Evolutionary conservation across 2,888 invertebrate genomes (phyloP).

Genomic region (Rhagonycha fulva): DNA sequence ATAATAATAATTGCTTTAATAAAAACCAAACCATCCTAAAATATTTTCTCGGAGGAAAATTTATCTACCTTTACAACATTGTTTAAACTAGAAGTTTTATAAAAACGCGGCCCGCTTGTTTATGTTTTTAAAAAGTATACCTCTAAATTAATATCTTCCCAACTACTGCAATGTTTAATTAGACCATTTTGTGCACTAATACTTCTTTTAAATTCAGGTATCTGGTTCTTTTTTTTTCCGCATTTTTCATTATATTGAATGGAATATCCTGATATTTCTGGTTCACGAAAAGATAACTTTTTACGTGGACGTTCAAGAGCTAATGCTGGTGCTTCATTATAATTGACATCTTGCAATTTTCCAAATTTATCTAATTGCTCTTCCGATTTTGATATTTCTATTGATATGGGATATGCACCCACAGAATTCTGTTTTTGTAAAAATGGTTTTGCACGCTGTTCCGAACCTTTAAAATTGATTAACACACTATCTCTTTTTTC

Average conservation of each 20-base stretch:
- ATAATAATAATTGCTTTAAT: too few relatives aligned
- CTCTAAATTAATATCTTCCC: constrained; percentile 64
- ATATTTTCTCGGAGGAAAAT: not conserved
- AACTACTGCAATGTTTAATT: constrained; percentile 54
- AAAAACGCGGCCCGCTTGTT: not conserved
- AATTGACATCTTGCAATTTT: constrained; percentile 46
- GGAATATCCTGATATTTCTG: constrained; percentile 62
- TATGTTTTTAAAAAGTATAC: constrained; percentile 49
- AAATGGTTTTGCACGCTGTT: constrained; percentile 27
- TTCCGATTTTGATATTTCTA: constrained; percentile 43
- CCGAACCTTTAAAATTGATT: not conserved
- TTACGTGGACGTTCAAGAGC: constrained; percentile 72
- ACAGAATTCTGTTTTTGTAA: constrained; percentile 52
- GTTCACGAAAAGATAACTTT: constrained; percentile 86
- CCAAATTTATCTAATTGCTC: constrained; percentile 38
- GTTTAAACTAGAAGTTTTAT: too few relatives aligned
- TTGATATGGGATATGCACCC: constrained; percentile 49
- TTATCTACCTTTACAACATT: not conserved
- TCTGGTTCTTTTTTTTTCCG: constrained; percentile 24
- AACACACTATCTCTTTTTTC: constrained; percentile 43
- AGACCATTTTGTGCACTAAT: constrained; percentile 43
- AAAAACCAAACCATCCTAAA: not conserved
- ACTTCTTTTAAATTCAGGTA: constrained; percentile 44
- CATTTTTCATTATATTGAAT: constrained; percentile 27
- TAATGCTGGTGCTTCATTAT: constrained; percentile 54